A percentile compares a stretch with the other conserved stretches of the same genome.
phyloP scores from a whole-genome alignment of 2,888 invertebrate species.

The Poecilobothrus nobilitatus region DNA sequence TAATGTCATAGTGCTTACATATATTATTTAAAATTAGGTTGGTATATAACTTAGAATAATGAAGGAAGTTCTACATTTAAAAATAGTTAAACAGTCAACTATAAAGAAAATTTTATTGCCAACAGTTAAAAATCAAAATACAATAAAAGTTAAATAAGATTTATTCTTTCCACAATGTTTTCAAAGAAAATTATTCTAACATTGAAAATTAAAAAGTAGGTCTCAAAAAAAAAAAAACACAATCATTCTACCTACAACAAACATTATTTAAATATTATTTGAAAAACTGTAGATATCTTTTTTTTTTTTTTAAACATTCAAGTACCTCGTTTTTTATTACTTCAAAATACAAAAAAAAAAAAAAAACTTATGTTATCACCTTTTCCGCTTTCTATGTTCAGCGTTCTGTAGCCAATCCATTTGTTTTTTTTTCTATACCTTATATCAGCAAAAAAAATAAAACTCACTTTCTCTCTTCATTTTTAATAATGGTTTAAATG shows the following conservation, averaged over 20 bases:
- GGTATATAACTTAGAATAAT: no score
- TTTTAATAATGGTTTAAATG: not conserved
- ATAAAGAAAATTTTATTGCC: no score
- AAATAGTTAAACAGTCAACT: no score
- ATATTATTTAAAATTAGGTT: no score
- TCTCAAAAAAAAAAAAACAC: not conserved
- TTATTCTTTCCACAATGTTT: no score
- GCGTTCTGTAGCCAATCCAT: not conserved
- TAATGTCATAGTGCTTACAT: no score
- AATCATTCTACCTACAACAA: not conserved
- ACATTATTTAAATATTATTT: not conserved
- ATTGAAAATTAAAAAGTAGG: not conserved
- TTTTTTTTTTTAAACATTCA: not conserved
- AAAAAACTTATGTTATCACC: not conserved
- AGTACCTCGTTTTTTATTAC: no score
- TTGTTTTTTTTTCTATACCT: not conserved
- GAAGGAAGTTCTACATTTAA: no score
- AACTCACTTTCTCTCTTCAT: not conserved
- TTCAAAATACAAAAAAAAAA: not conserved
- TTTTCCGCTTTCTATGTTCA: slow-evolving; percentile 2
- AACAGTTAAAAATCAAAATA: no score
- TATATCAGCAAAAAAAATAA: not conserved
- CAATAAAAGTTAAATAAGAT: no score
- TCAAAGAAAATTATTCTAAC: no score
- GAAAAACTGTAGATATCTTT: not conserved